Percentiles rank a stretch among this genome's conserved stretches.
These are phyloP conservation scores for Triplophysa dalaica DNA, from an alignment of 2,113 vertebrate species.

Conservation along the genomic window DNA sequence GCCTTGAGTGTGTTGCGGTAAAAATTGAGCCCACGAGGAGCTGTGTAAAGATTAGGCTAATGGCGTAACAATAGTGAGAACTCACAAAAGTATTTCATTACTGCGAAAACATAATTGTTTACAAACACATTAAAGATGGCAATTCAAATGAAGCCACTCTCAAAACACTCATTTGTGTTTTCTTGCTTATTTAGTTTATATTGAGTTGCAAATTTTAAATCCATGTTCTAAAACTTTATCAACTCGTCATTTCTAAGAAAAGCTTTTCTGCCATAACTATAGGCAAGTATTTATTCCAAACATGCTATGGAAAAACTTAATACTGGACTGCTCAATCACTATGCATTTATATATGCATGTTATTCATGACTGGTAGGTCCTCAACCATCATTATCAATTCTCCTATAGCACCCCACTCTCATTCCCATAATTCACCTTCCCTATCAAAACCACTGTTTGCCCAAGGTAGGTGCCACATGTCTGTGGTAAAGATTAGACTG, in stretches of 20 bases:
- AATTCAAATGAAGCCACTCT: too few species aligned
- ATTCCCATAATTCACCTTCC: slow-evolving; percentile 52
- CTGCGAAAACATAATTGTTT: neutral
- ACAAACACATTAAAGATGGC: too few species aligned
- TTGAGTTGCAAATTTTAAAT: neutral
- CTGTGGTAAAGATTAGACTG: neutral
- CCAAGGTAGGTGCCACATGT: slow-evolving; percentile 61
- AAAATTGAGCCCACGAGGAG: slow-evolving; percentile 1
- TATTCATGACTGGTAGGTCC: slow-evolving; percentile 10
- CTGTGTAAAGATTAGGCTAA: neutral
- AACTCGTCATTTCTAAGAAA: neutral
- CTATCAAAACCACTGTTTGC: neutral
- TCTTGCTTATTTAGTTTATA: neutral
- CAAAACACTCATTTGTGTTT: too few species aligned
- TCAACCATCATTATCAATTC: slow-evolving; percentile 53
- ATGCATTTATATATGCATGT: neutral
- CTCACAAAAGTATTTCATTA: neutral
- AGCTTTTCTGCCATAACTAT: neutral
- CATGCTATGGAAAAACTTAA: too few species aligned
- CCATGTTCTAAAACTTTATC: neutral
- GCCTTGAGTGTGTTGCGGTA: slow-evolving; percentile 64
- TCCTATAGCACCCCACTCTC: slow-evolving; percentile 65
- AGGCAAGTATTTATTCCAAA: neutral
- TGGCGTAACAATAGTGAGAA: neutral
- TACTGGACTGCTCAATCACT: neutral